Percentiles rank a stretch among this genome's conserved stretches.
Conservation (phyloP, 2,888 invertebrate species). For the Unio delphinus region DNA sequence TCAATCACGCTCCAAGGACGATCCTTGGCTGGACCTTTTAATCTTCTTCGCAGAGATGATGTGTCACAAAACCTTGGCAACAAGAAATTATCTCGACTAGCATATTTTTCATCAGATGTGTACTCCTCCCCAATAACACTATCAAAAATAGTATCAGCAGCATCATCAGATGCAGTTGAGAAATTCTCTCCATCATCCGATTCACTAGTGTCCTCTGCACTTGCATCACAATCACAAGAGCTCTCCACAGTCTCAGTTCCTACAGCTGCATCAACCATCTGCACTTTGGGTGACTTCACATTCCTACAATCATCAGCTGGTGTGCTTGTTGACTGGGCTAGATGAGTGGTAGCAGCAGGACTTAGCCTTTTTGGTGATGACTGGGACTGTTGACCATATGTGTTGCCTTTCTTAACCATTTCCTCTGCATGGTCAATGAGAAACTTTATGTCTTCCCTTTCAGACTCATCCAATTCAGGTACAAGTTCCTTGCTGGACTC, state of each 20-base stretch:
- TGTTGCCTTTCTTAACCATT: slow-evolving; percentile 44
- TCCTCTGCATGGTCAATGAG: slow-evolving; percentile 60
- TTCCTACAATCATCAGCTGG: slow-evolving; percentile 8
- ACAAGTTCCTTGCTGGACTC: slow-evolving; percentile 31
- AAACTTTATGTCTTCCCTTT: slow-evolving; percentile 49
- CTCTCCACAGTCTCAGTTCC: slow-evolving; percentile 39
- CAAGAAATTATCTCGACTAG: slow-evolving; percentile 24
- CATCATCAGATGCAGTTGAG: slow-evolving; percentile 58
- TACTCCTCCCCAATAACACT: slow-evolving; percentile 57
- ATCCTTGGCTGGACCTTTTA: slow-evolving; percentile 39
- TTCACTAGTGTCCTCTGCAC: slow-evolving; percentile 58
- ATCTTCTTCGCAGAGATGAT: slow-evolving; percentile 33
- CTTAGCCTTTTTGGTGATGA: slow-evolving; percentile 18
- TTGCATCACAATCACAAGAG: slow-evolving; percentile 66
- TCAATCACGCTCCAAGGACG: slow-evolving; percentile 93
- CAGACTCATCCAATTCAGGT: slow-evolving; percentile 28
- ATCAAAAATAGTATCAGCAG: slow-evolving; percentile 54
- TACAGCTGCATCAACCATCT: slow-evolving; percentile 34
- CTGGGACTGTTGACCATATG: slow-evolving; percentile 23
- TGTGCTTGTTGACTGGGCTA: slow-evolving; percentile 27
- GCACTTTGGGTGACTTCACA: slow-evolving; percentile 2
- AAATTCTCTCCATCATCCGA: slow-evolving; percentile 52
- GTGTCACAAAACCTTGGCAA: slow-evolving; percentile 46
- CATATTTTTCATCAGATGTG: slow-evolving; percentile 48
- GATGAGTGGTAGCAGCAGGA: slow-evolving; percentile 16